Base-by-base conservation (phyloP, 1,140 invertebrate species). In the Nephila pilipes region DNA sequence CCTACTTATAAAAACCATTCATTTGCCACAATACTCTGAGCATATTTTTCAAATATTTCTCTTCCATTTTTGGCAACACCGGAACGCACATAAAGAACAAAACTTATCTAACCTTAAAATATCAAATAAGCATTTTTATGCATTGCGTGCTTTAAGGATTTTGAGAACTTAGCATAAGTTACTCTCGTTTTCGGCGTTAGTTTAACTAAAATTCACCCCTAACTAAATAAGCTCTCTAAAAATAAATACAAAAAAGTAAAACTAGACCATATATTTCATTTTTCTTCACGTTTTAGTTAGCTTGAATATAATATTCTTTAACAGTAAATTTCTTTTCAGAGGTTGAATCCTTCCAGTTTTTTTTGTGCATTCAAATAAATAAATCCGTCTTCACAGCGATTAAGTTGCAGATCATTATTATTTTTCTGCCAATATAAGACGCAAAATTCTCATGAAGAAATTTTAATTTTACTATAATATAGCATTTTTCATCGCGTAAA, bases 101-200 rank as follows among this genome's bases (percentile, higher is more conserved):
- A 75, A 75, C 69, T 36, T 75, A 75, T 75, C 69, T 32, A 75
- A 75, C 69, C 18, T 32, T 20, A 75, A 16, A 32, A 36, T 75
- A 36, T 18, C 25, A 36, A 75, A 36, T 22, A 75, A 18, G 14
- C 69, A 20, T 75, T 75, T 36, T 12, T 65, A 25, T 29, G 29
- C 16, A 25, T 5, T 75, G 69, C 29, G 29, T 75, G 69, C 69
- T 36, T 36, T 32, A 18, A 75, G 36, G 32, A 75, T 36, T 69
- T 69, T 20, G 3, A 18, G 29, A 75, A 18, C 29, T 36, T 36
- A 36, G 29, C 69, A 75, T 36, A 75, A 32, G 29, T 32, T 75
- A 29, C 2, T 75, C 25, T 75, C 69, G 18, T 25, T 29, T n/a
- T n/a, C 1, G 29, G 5, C 29, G 6, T 36, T 75, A 29, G n/a